Evolutionary conservation across 1,140 invertebrate genomes (phyloP).

Genomic region (Caenorhabditis tropicalis): DNA sequence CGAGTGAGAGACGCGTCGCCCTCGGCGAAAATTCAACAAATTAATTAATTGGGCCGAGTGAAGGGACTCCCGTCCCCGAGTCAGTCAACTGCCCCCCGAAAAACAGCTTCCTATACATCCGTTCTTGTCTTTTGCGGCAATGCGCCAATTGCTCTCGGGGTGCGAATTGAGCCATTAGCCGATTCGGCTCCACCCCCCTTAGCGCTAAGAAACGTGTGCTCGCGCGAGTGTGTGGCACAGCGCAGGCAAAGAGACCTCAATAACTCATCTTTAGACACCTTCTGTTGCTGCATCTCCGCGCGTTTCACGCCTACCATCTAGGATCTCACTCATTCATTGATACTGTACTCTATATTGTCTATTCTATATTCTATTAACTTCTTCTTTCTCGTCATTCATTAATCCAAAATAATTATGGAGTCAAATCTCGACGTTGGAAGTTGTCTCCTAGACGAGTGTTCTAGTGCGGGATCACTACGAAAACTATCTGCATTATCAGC

Average conservation of each 20-base stretch:
- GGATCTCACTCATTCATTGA: no score
- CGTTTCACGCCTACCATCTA: background rate
- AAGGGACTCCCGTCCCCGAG: background rate
- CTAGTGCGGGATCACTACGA: background rate
- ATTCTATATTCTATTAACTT: background rate
- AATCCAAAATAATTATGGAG: slow-evolving; percentile 36
- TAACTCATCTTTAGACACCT: slow-evolving; percentile 43
- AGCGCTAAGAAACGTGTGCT: slow-evolving; percentile 44
- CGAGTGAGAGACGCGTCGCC: slow-evolving; percentile 1
- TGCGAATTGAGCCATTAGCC: slow-evolving; percentile 41
- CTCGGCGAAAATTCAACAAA: slow-evolving; percentile 18
- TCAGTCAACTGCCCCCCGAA: slow-evolving; percentile 36
- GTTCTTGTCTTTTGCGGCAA: slow-evolving; percentile 37
- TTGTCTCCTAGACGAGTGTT: slow-evolving; percentile 46
- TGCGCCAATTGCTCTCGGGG: slow-evolving; percentile 29
- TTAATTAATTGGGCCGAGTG: slow-evolving; percentile 20
- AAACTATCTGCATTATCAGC: slow-evolving; percentile 42
- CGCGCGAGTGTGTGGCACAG: slow-evolving; percentile 19
- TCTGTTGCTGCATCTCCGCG: slow-evolving; percentile 14
- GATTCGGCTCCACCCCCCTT: slow-evolving; percentile 41
- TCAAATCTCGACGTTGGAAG: slow-evolving; percentile 40
- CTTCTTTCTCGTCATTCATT: background rate
- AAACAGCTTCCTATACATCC: slow-evolving; percentile 38
- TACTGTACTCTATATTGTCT: background rate
- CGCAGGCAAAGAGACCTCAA: slow-evolving; percentile 16